Evolutionary conservation across 2,113 vertebrate genomes (phyloP).

Genomic region (Phaetusa simplex): DNA sequence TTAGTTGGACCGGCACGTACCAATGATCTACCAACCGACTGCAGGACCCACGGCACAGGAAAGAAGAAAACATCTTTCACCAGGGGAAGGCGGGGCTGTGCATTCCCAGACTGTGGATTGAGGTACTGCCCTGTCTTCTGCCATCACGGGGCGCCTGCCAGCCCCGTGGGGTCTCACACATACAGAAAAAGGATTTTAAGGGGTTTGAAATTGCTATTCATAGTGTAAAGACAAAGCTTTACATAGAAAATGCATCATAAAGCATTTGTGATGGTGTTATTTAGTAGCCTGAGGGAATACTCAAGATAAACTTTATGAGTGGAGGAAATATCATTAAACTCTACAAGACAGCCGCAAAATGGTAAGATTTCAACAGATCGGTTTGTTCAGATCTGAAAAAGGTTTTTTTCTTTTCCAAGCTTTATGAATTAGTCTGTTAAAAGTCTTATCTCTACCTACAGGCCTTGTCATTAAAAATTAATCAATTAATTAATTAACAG

Average conservation of each 20-base stretch:
- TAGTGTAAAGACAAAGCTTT: background rate
- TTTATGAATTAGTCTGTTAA: background rate
- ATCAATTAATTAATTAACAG: background rate
- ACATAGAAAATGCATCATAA: background rate
- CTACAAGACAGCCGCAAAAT: background rate
- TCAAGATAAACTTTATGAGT: background rate
- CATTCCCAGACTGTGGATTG: background rate
- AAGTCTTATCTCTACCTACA: background rate
- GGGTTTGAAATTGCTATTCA: background rate
- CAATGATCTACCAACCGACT: background rate
- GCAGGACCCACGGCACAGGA: background rate
- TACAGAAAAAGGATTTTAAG: background rate
- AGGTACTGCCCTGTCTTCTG: background rate
- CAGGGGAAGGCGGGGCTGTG: background rate
- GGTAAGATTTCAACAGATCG: background rate
- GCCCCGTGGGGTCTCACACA: background rate
- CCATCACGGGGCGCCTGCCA: background rate
- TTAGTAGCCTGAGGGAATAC: background rate
- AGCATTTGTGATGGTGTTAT: background rate
- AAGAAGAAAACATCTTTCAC: background rate
- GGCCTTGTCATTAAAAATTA: background rate
- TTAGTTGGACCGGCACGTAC: too few relatives aligned
- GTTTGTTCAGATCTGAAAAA: background rate
- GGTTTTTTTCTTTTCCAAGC: background rate
- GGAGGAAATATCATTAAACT: background rate